Evolutionary conservation across 1,140 invertebrate species (phyloP), one percentile per base, ranked within the genome.

Genomic region (Cylas formicarius): DNA sequence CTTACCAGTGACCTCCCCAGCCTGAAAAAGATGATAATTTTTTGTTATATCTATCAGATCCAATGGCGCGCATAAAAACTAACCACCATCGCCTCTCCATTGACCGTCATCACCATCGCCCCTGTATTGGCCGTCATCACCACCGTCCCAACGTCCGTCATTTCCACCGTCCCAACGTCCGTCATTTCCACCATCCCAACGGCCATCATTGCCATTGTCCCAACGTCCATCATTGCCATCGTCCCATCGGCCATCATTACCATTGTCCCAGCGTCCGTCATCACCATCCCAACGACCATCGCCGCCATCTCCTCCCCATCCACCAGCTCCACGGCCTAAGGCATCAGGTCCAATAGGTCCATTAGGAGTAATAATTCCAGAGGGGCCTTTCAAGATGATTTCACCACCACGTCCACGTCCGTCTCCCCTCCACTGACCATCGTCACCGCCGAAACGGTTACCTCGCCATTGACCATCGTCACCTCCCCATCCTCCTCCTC

Each of bases 341-440:
- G 8, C 42, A 13, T 13, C 8, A 13, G 42, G 42, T 26, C 42
- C 46, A 20, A 48, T 48, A 11, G 46, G 46, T 35, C 46, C 46
- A 16, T 48, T 48, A 7, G 27, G 21, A 27, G 46, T 48, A n/a
- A 48, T 48, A n/a, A 17, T 36, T 14, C 46, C 46, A 10, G 38
- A 42, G 10, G 46, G 46, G 27, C 43, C 43, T 47, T 40, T 47
- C 19, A 47, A 22, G 28, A 47, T 47, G 16, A 47, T 47, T 6
- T 18, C 37, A 19, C 29, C 17, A 21, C 11, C 24, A 17, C 21
- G n/a, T n/a, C n/a, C n/a, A n/a, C n/a, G n/a, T n/a, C n/a, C 42
- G 24, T 36, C 36, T 13, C 44, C 44, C 18, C 34, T 13, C 34
- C 44, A 37, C 27, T 23, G 31, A 4, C 44, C 44, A 39, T 17